A percentile compares a stretch with the other conserved stretches of the same genome.
Evolutionary conservation across 2,113 vertebrate genomes (phyloP).

Genomic region (Rhinolophus ferrumequinum): DNA sequence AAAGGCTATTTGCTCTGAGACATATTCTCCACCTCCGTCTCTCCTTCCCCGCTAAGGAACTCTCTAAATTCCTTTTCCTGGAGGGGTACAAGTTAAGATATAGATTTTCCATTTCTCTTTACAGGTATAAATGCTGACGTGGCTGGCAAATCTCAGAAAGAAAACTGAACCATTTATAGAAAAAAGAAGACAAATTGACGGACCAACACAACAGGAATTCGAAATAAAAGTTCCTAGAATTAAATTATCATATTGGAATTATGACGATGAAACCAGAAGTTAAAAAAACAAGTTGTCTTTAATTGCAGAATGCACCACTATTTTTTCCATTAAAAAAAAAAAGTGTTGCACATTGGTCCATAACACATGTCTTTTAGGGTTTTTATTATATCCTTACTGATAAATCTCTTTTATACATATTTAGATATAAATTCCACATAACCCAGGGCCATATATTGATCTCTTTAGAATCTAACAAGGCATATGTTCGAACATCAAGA

Average conservation of each 20-base stretch:
- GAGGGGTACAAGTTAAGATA: background rate
- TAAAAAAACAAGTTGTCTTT: background rate
- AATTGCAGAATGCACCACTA: background rate
- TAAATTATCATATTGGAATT: background rate
- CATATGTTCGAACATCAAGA: background rate
- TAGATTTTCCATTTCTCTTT: background rate
- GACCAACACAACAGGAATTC: background rate
- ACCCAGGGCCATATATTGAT: background rate
- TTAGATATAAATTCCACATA: background rate
- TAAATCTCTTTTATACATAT: background rate
- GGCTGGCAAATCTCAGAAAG: background rate
- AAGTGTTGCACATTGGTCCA: background rate
- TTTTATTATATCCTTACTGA: background rate
- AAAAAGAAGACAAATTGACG: background rate
- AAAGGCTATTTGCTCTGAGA: background rate
- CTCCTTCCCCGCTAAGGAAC: background rate
- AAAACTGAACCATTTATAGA: background rate
- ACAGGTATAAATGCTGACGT: background rate
- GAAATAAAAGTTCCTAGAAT: background rate
- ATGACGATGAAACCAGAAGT: background rate
- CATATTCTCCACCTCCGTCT: accelerated
- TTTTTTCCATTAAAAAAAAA: background rate
- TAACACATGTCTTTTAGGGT: background rate
- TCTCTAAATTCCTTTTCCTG: background rate
- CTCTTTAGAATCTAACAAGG: background rate